phyloP scores from a whole-genome alignment of 2,888 invertebrate genomes.

The Mylabris sibirica region DNA sequence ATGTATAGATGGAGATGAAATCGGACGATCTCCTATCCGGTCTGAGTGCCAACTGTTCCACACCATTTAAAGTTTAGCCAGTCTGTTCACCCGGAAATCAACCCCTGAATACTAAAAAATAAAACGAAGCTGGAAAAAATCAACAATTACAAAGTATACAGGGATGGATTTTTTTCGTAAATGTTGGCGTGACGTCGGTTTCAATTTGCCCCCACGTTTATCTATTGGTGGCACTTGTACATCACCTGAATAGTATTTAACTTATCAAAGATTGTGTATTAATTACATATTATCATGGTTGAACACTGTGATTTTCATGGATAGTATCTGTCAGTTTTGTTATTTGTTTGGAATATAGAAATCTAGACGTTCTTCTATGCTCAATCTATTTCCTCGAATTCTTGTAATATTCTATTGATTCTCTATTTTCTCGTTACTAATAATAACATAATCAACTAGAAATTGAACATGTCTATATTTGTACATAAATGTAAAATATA shows the following conservation, averaged over 20 bases:
- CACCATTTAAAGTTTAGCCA: slow-evolving; percentile 27
- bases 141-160: neutral
- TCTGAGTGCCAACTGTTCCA: slow-evolving; percentile 8
- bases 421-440: neutral
- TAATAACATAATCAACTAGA: neutral
- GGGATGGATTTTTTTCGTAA: too few species aligned
- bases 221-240: slow-evolving; percentile 60
- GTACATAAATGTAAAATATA: neutral
- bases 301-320: slow-evolving; percentile 55
- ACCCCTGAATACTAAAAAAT: slow-evolving; percentile 42
- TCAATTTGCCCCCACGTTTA: slow-evolving; percentile 38
- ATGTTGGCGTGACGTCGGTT: neutral
- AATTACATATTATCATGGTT: slow-evolving; percentile 58
- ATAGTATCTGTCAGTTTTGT: slow-evolving; percentile 49
- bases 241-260: slow-evolving; percentile 57
- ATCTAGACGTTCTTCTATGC: slow-evolving; percentile 19
- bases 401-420: neutral
- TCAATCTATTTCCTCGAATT: neutral
- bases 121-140: neutral
- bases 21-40: slow-evolving; percentile 5
- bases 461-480: neutral
- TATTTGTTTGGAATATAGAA: slow-evolving; percentile 44
- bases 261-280: slow-evolving; percentile 57
- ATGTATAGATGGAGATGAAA: neutral
- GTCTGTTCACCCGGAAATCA: slow-evolving; percentile 50